Evolutionary conservation across 1,140 invertebrate species (phyloP), one percentile per base, ranked within the genome.

Genomic region (Drosophila tsacasi): DNA sequence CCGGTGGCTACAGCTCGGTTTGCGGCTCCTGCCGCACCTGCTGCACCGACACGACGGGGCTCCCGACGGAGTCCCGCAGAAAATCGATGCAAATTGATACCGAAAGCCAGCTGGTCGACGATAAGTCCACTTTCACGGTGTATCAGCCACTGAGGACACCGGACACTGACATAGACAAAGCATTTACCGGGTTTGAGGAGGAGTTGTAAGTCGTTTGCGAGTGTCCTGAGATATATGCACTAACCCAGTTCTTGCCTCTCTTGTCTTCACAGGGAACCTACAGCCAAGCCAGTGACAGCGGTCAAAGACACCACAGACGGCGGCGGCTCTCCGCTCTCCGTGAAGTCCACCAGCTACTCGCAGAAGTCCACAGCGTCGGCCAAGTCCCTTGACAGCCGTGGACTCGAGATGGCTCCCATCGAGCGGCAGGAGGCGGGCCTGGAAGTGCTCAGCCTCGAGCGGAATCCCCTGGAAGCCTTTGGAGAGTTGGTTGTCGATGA

Each of bases 281-380:
- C 49, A 17, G 13, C 55, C 10, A 44, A 40, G 39, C 21, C 40
- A 40, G 32, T 27, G 1, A 9, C 35, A 19, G 35, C 44, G 35
- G 35, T 44, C 13, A 66, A 47, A 25, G 50, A 19, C n/a, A n/a
- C 27, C n/a, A 32, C 27, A 2, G 46, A 62, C 19, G 83, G 79
- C 21, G 25, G 54, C 8, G 79, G 86, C 13, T 90, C 87, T 13
- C 87, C 87, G 0, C 32, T 84, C 0, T 92, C 91, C 5, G 9
- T 77, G 0, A 92, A 91, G 46, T 92, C 91, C 8, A 77, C 74
- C 15, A 80, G 59, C n/a, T 92, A 92, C 72, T 92, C 91, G 1
- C 91, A 91, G 35, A 92, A 91, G 49, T 92, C 91, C 10, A 92
- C 91, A 3, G 91, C 84, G 21, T 92, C 91, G 21, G 91, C 85